phyloP scores from a whole-genome alignment of 1,140 invertebrate genomes.

The Cylas formicarius region DNA sequence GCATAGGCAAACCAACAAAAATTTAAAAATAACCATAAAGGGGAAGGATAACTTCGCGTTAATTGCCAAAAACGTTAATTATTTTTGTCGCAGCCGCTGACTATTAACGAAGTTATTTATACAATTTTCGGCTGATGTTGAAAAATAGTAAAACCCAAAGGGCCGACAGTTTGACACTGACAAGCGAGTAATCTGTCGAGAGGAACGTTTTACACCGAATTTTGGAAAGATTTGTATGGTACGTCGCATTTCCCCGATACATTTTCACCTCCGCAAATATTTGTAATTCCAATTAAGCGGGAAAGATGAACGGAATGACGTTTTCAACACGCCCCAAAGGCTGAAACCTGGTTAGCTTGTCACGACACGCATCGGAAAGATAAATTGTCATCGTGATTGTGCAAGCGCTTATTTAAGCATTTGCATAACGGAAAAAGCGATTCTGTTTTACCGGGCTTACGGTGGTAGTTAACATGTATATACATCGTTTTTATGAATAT shows the following conservation, averaged over 20 bases:
- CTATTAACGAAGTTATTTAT: conserved; percentile 21
- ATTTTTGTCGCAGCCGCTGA: conserved; percentile 10
- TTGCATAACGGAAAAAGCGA: too few relatives aligned
- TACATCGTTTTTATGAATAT: too few relatives aligned
- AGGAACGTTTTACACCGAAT: conserved; percentile 16
- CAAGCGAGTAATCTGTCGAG: conserved; percentile 20
- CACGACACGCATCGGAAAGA: too few relatives aligned
- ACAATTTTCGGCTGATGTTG: conserved; percentile 20
- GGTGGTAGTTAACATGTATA: too few relatives aligned
- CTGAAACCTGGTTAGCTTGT: too few relatives aligned
- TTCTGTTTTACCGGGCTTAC: too few relatives aligned
- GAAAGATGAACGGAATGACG: conserved; percentile 12
- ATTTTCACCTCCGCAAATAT: conserved; percentile 19
- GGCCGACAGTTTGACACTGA: conserved; percentile 17
- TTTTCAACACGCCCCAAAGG: conserved; percentile 10
- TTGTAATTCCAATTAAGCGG: conserved; percentile 15
- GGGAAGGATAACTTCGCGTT: too few relatives aligned
- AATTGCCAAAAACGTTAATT: conserved; percentile 17
- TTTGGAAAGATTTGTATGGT: conserved; percentile 7
- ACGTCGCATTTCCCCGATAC: conserved; percentile 14
- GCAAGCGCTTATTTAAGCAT: too few relatives aligned
- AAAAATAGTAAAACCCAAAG: conserved; percentile 15
- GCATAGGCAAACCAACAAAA: too few relatives aligned
- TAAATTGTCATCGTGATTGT: too few relatives aligned
- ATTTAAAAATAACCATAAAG: too few relatives aligned